Base-by-base conservation (phyloP, 2,797 vertebrate genomes). In the Ptychobarbus kaznakovi region DNA sequence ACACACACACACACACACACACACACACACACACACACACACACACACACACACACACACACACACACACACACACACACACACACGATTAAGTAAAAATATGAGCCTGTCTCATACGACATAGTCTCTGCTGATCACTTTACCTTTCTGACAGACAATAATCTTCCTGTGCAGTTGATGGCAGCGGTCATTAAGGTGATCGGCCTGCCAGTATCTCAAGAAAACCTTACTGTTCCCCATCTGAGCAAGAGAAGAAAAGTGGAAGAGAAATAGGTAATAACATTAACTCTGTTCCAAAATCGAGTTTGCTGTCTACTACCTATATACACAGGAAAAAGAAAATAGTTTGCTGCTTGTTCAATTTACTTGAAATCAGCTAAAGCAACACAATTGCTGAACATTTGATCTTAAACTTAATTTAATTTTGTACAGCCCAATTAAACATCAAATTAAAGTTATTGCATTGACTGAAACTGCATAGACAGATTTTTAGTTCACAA, bases 121-220 rank as follows among this genome's bases (percentile, higher is more conserved):
- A 12, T 2, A 20, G 13, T 40, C 35, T 35, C 1, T 42, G 44
- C n/a, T 28, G 20, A 49, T 79, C 66, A 49, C 20, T 28, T 95
- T 97, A 99, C 98, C 97, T 97, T 97, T 98, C 89, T 99, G 98
- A 90, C 97, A 98, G 90, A 95, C 96, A 93, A 98, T 92, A 86
- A 99, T 96, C 94, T 96, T 98, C 90, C 93, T 96, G 92, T 96
- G 96, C 70, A 97, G 93, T 90, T 97, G 97, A 91, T 96, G 95
- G 92, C 97, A 97, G 92, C 96, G 94, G 85, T 98, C 96, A 1
- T 94, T 96, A 83, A 99, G 96, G 91, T 99, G 97, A 92, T 97
- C 97, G 38, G 96, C 96, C 87, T 98, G 97, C 96, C 97, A 97
- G 93, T 97, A 97, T 91, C 97, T 97, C 88, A 99, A 94, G 91